Conservation (phyloP, 2,797 vertebrate genomes). For the Etheostoma perlongum region DNA sequence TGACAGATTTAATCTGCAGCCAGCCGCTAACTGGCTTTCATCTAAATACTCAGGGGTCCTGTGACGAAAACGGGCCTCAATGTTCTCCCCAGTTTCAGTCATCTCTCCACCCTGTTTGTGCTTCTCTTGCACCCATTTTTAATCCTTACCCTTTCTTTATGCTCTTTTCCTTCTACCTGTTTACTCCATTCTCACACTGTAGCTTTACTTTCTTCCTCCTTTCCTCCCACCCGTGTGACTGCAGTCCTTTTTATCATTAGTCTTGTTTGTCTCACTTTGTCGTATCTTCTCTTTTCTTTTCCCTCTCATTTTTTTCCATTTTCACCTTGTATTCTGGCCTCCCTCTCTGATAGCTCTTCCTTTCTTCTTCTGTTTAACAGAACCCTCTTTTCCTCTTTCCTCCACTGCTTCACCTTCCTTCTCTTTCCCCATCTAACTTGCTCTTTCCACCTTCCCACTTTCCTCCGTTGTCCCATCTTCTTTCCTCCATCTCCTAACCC, state of each 20-base stretch:
- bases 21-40: slow-evolving; percentile 49
- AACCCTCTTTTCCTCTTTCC: not conserved
- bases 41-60: slow-evolving; percentile 42
- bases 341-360: not conserved
- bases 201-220: no score
- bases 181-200: not conserved
- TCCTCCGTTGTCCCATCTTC: not conserved
- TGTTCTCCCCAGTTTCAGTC: slow-evolving; percentile 5
- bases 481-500: not conserved
- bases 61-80: slow-evolving; percentile 52
- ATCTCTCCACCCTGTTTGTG: slow-evolving; percentile 13
- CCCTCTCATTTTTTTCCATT: not conserved
- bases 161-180: not conserved
- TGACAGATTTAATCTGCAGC: slow-evolving; percentile 52
- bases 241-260: not conserved
- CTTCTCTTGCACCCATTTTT: not conserved
- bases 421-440: not conserved
- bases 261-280: not conserved
- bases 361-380: not conserved
- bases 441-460: not conserved
- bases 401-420: no score
- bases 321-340: not conserved
- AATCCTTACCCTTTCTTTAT: not conserved
- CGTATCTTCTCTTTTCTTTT: not conserved
- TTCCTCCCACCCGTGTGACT: not conserved